Percentiles rank a stretch among this genome's conserved stretches.
Conservation (phyloP, 2,888 invertebrate species). For the Sacculina carcini region DNA sequence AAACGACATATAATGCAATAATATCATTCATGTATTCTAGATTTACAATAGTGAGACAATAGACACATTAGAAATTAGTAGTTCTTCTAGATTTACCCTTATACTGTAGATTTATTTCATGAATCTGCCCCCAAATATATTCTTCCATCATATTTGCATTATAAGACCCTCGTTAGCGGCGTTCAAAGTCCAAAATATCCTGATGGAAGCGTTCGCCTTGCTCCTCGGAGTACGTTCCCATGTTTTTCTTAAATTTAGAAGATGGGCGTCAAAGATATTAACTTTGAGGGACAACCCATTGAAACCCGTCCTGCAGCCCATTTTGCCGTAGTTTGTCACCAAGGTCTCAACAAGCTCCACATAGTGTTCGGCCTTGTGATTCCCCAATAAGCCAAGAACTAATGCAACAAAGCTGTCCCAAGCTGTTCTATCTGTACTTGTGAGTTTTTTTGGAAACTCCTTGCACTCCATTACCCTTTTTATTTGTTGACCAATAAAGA, state of each 20-base stretch:
- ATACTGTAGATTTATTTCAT: conserved; percentile 1
- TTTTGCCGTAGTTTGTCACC: conserved; percentile 8
- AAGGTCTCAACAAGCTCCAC: conserved; percentile 8
- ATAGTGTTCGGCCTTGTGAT: conserved; percentile 9
- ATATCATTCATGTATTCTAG: background rate
- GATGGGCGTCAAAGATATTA: conserved; percentile 18
- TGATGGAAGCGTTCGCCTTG: conserved; percentile 20
- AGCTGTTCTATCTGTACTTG: conserved; percentile 7
- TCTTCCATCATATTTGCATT: conserved; percentile 18
- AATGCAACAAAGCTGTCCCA: conserved; percentile 11
- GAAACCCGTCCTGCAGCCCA: conserved; percentile 18
- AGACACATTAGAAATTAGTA: background rate
- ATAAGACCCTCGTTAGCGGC: conserved; percentile 17
- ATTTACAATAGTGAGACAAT: background rate
- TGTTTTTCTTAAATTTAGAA: conserved; percentile 20
- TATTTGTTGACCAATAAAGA: conserved; percentile 12
- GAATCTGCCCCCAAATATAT: conserved; percentile 12
- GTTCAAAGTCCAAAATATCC: conserved; percentile 17
- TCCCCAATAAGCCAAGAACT: conserved; percentile 9
- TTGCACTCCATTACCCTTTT: background rate
- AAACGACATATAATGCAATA: too few species aligned
- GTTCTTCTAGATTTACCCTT: background rate
- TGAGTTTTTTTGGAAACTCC: conserved; percentile 7
- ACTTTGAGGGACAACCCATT: conserved; percentile 19
- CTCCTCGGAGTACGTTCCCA: conserved; percentile 18